Conservation (phyloP, 1,140 invertebrate genomes). For the Neodiprion lecontei region DNA sequence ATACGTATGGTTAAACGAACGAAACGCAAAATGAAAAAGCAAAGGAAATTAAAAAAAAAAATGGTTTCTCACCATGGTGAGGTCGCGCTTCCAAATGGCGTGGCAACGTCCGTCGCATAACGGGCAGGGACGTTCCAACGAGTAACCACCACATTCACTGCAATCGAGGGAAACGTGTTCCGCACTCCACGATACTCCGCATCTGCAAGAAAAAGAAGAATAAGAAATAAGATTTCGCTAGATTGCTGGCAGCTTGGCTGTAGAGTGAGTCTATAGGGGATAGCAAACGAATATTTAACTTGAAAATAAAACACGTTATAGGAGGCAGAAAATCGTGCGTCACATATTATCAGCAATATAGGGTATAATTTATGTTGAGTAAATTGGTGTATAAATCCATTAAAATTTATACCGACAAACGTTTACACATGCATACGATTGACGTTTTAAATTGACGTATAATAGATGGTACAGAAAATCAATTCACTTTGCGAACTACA, state of each 20-base stretch:
- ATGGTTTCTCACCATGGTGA: conserved; percentile 71
- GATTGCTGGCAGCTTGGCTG: not conserved
- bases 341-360: not conserved
- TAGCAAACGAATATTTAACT: conserved; percentile 13
- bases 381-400: not conserved
- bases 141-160: conserved; percentile 83
- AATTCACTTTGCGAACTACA: not conserved
- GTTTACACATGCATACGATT: not conserved
- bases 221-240: conserved; percentile 8
- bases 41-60: conserved; percentile 4
- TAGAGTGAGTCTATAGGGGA: too few species aligned
- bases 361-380: not conserved
- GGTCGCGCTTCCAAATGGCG: conserved; percentile 78
- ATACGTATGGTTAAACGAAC: too few species aligned
- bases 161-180: conserved; percentile 82
- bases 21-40: too few species aligned
- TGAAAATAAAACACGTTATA: conserved; percentile 10
- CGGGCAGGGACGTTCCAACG: conserved; percentile 77
- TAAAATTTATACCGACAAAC: not conserved
- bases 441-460: not conserved
- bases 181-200: conserved; percentile 83
- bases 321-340: not conserved
- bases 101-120: conserved; percentile 79
- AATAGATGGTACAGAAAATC: not conserved
- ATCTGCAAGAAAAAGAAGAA: conserved; percentile 61